Percentiles rank a stretch among this genome's conserved stretches.
phyloP scores from a whole-genome alignment of 2,797 vertebrate genomes.

The Oophaga sylvatica region DNA sequence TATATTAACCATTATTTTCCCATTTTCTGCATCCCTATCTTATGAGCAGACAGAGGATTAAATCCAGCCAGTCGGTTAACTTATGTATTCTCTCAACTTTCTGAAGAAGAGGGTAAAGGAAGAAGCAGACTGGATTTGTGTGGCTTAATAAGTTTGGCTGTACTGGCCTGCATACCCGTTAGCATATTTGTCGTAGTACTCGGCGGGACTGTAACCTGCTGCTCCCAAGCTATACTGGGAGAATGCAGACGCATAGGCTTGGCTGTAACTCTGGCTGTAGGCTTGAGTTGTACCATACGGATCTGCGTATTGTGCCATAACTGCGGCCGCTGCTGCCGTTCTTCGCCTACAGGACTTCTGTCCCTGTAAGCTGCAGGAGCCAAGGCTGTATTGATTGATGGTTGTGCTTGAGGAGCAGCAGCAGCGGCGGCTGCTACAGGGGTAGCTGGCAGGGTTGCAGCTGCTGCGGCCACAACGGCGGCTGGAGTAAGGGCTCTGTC shows the following conservation, averaged over 20 bases:
- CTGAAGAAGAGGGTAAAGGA: slow-evolving; percentile 3
- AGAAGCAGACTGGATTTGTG: slow-evolving; percentile 19
- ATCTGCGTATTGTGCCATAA: slow-evolving; percentile 62
- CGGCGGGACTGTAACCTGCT: slow-evolving; percentile 71
- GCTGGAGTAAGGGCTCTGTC: slow-evolving; percentile 66
- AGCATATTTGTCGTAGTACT: slow-evolving; percentile 74
- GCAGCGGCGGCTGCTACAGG: slow-evolving; percentile 61
- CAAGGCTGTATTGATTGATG: slow-evolving; percentile 47
- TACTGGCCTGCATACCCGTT: slow-evolving; percentile 69
- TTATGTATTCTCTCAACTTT: slow-evolving; percentile 23
- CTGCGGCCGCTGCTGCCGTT: slow-evolving; percentile 58
- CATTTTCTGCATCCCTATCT: slow-evolving; percentile 13
- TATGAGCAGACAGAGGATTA: neutral
- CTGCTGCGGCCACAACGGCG: slow-evolving; percentile 63
- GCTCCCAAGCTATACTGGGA: slow-evolving; percentile 70
- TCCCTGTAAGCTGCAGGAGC: slow-evolving; percentile 61
- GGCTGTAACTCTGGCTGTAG: slow-evolving; percentile 63
- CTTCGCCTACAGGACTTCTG: slow-evolving; percentile 63
- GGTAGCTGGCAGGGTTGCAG: slow-evolving; percentile 61
- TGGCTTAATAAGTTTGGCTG: slow-evolving; percentile 68
- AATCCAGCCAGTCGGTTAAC: slow-evolving; percentile 4
- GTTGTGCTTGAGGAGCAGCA: slow-evolving; percentile 52
- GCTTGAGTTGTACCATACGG: slow-evolving; percentile 63
- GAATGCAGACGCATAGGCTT: slow-evolving; percentile 63
- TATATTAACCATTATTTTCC: slow-evolving; percentile 16